Conservation (phyloP, 2,113 vertebrate species). For the Naja naja region DNA sequence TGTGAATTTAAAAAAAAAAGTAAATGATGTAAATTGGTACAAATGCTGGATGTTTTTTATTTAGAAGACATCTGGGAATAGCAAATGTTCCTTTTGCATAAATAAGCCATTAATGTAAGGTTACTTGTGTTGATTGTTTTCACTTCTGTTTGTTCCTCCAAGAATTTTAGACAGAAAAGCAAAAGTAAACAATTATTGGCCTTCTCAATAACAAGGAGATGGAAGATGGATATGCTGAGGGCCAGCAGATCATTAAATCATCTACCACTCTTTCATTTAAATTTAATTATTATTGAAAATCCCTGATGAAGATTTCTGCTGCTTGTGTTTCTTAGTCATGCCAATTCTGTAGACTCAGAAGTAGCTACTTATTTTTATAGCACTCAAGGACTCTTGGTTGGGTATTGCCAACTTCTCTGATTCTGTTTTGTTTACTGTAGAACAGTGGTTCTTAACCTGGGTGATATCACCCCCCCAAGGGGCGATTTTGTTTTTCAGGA, state of each 20-base stretch:
- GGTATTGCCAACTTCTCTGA: not conserved
- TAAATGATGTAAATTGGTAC: not conserved
- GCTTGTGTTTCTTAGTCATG: not conserved
- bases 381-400: not conserved
- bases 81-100: not conserved
- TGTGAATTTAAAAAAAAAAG: no score
- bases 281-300: not conserved
- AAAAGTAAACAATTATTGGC: not conserved
- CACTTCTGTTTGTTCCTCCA: not conserved
- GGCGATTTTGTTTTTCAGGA: no score
- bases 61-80: not conserved
- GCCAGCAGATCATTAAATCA: not conserved
- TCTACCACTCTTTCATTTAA: not conserved
- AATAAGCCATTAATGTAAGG: not conserved
- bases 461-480: no score
- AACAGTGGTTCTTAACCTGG: no score
- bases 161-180: not conserved
- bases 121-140: not conserved
- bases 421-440: not conserved
- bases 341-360: not conserved
- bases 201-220: not conserved
- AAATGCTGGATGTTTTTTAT: not conserved
- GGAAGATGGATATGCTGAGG: not conserved
- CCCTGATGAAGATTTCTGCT: not conserved
- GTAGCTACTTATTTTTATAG: not conserved